Percentiles rank a stretch among this genome's conserved stretches.
Evolutionary conservation across 2,113 vertebrate species (phyloP).

Genomic region (Prionailurus bengalensis): DNA sequence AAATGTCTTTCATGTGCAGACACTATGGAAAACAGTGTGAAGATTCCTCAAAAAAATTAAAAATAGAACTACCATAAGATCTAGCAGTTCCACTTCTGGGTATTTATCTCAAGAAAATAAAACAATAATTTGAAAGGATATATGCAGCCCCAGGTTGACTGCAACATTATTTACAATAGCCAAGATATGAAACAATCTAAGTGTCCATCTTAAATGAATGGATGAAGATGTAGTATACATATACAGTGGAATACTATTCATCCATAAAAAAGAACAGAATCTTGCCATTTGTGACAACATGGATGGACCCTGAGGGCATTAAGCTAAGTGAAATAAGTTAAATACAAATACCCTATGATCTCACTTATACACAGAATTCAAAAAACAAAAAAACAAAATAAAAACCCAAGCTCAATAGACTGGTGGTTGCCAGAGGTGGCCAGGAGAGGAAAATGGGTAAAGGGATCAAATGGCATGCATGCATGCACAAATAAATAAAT

Average conservation of each 20-base stretch:
- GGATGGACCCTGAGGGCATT: background rate
- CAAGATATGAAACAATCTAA: constrained; percentile 2
- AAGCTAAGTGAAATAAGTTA: background rate
- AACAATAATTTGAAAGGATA: constrained; percentile 25
- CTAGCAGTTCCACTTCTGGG: background rate
- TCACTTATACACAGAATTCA: background rate
- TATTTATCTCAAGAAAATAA: constrained; percentile 9
- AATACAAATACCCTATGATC: background rate
- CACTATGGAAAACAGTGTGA: background rate
- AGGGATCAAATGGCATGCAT: background rate
- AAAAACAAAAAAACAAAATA: background rate
- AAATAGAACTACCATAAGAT: background rate
- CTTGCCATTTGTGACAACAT: constrained; percentile 34
- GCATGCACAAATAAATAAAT: background rate
- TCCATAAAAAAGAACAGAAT: background rate
- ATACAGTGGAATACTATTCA: background rate
- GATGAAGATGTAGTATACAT: background rate
- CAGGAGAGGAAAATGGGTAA: background rate
- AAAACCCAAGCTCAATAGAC: background rate
- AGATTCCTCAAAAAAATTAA: background rate
- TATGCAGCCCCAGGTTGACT: background rate
- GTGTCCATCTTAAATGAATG: background rate
- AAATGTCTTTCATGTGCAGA: background rate
- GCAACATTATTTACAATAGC: background rate
- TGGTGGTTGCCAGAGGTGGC: background rate